Base-by-base conservation (phyloP, 2,797 vertebrate species). In the Characodon lateralis region DNA sequence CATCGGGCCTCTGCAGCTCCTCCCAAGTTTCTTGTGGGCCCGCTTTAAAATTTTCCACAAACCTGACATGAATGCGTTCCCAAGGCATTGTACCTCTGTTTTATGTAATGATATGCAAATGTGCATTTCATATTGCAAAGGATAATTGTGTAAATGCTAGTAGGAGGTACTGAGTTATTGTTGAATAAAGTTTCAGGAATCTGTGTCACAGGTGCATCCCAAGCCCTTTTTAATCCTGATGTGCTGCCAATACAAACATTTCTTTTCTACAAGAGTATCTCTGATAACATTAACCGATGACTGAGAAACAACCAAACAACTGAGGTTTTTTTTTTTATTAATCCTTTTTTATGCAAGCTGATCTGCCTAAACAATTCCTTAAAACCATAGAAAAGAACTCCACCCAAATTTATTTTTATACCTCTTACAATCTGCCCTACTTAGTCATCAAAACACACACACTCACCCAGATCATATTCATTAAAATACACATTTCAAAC, bases 401-500 rank as follows among this genome's bases (percentile, higher is more conserved):
- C 87, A 80, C 82, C 89, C 85, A 88, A 35, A 24, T 2, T 55
- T 78, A 13, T 53, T 78, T 75, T 72, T 48, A 72, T 9, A 28
- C 26, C 43, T 31, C 26, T 31, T 51, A 39, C 20, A 74, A 51
- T 22, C 8, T 0, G 5, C 56, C 73, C 50, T 39, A 48, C n/a
- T 76, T 80, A 87, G 73, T 84, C 79, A 84, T 2, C 35, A 12
- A 66, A 59, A 20, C 48, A 72, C 10, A 6, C 9, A 35, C 2
- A 35, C 43, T 7, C 43, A 10, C 9, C 43, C 43, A 35, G 18
- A 3, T 18, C 78, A 43, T 74, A 43, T 73, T 81, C 66, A 53
- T 1, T 5, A 75, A 18, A 51, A 26, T 63, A 84, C 81, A 61
- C 59, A 66, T 7, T 58, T 77, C 8, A 14, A 56, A 84, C 72